Conservation (phyloP, 2,888 invertebrate genomes). For the Sericinus montela region DNA sequence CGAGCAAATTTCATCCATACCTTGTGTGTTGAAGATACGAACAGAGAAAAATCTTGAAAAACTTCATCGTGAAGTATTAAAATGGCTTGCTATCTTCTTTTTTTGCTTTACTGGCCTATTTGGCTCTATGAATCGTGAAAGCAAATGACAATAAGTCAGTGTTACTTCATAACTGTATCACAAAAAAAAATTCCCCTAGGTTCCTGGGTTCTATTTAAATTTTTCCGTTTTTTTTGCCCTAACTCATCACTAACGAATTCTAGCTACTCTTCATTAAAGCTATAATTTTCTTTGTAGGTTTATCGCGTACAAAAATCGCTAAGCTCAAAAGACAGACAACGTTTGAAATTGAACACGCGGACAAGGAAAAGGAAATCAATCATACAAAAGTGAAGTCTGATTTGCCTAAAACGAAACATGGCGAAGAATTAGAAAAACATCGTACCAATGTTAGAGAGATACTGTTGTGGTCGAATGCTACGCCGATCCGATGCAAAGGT, state of each 20-base stretch:
- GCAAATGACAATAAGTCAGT: too few species aligned
- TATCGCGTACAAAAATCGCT: conserved; percentile 22
- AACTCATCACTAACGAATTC: neutral
- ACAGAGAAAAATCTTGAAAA: too few species aligned
- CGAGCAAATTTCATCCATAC: too few species aligned
- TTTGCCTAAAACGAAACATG: conserved; percentile 23
- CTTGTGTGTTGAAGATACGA: too few species aligned
- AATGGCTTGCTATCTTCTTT: too few species aligned
- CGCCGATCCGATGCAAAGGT: conserved; percentile 38
- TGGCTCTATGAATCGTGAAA: too few species aligned
- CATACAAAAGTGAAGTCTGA: neutral
- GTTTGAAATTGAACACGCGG: conserved; percentile 13
- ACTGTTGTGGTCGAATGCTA: conserved; percentile 42
- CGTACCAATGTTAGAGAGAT: conserved; percentile 35
- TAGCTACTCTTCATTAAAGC: conserved; percentile 18
- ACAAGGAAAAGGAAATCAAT: conserved; percentile 10
- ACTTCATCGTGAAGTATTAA: too few species aligned
- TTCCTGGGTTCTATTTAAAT: too few species aligned
- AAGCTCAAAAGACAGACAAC: conserved; percentile 14
- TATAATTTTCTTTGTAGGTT: conserved; percentile 33
- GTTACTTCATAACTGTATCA: too few species aligned
- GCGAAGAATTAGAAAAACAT: conserved; percentile 31
- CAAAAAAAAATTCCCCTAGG: too few species aligned
- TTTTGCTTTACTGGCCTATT: too few species aligned
- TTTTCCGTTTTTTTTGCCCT: too few species aligned